A percentile compares a stretch with the other conserved stretches of the same genome.
Evolutionary conservation across 1,140 invertebrate genomes (phyloP).

Genomic region (Argopecten irradians): DNA sequence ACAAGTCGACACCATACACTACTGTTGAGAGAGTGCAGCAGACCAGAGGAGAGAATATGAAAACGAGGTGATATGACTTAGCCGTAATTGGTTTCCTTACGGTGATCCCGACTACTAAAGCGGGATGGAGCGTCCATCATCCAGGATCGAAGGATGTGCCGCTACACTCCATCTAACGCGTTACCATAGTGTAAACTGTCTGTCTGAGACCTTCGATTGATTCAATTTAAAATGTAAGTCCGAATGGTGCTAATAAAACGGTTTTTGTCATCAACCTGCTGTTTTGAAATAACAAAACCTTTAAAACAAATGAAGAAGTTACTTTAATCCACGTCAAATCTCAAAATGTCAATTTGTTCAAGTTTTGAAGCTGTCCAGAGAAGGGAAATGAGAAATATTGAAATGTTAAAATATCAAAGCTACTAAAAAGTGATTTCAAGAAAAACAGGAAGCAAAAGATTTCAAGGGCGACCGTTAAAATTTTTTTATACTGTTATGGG

Average conservation of each 20-base stretch:
- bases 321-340: too few relatives aligned
- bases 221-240: neutral
- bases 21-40: neutral
- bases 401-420: too few relatives aligned
- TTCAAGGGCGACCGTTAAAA: too few relatives aligned
- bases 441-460: too few relatives aligned
- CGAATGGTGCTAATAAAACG: neutral
- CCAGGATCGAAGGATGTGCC: neutral
- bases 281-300: neutral
- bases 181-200: neutral
- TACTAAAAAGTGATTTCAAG: too few relatives aligned
- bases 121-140: neutral
- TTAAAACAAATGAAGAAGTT: too few relatives aligned
- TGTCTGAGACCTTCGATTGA: neutral
- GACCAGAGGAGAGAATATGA: neutral
- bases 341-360: too few relatives aligned
- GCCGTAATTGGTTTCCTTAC: constrained; percentile 2
- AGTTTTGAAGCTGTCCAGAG: too few relatives aligned
- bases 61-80: neutral
- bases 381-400: too few relatives aligned
- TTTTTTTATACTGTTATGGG: too few relatives aligned
- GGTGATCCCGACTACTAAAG: neutral
- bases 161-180: neutral
- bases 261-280: neutral
- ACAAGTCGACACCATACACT: neutral